Evolutionary conservation across 1,140 invertebrate species (phyloP).

Genomic region (Anastrepha obliqua): DNA sequence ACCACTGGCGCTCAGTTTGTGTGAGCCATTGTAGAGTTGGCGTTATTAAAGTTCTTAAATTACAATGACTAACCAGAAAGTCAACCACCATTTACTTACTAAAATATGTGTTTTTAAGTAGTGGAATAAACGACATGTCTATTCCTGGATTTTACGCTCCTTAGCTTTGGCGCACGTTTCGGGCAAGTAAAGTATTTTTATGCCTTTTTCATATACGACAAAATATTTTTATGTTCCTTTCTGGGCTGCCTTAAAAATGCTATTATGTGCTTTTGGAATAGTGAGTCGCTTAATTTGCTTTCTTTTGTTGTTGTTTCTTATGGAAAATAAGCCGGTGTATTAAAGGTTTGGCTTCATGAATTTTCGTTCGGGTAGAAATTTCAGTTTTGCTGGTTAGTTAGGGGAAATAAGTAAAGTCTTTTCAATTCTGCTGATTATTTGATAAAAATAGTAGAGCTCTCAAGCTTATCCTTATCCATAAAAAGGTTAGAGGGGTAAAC

Average conservation of each 20-base stretch:
- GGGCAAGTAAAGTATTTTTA: not conserved
- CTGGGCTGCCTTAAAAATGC: not conserved
- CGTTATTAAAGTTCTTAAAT: constrained; percentile 42
- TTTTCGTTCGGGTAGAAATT: too few relatives aligned
- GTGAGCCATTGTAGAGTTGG: not conserved
- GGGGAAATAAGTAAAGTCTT: too few relatives aligned
- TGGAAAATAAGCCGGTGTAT: too few relatives aligned
- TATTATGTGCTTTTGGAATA: not conserved
- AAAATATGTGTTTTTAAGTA: constrained; percentile 26
- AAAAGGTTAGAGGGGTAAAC: too few relatives aligned
- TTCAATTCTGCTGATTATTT: too few relatives aligned
- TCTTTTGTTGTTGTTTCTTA: not conserved
- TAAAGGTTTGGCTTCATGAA: too few relatives aligned
- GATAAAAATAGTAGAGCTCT: too few relatives aligned
- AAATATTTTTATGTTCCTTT: not conserved
- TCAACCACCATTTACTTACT: constrained; percentile 44
- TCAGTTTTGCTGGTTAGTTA: too few relatives aligned
- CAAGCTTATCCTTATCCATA: too few relatives aligned
- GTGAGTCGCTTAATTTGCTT: not conserved
- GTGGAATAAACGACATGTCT: constrained; percentile 13
- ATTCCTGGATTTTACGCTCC: constrained; percentile 24
- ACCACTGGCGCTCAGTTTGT: too few relatives aligned
- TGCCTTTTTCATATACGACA: not conserved
- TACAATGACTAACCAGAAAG: constrained; percentile 47
- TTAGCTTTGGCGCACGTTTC: not conserved